Evolutionary conservation across 2,113 vertebrate genomes (phyloP).

Genomic region (Melospiza georgiana): DNA sequence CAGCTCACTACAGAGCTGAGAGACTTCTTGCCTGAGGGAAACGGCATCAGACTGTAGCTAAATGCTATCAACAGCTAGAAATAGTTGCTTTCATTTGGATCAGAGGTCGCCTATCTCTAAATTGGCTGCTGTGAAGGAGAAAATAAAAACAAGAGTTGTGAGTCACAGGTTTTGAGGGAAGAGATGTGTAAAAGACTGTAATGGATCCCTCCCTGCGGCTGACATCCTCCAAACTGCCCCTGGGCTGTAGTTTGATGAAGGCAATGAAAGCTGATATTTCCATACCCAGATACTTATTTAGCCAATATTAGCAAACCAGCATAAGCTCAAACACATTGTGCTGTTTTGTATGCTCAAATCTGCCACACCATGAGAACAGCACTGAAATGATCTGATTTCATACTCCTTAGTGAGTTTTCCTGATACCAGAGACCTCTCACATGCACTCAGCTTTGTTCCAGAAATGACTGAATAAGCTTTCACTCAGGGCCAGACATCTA

Average conservation of each 20-base stretch:
- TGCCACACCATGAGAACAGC: neutral
- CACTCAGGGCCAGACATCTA: neutral
- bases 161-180: constrained; percentile 32
- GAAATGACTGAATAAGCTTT: neutral
- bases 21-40: constrained; percentile 1
- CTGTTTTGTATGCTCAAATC: neutral
- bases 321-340: neutral
- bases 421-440: neutral
- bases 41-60: neutral
- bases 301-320: neutral
- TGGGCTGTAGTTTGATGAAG: neutral
- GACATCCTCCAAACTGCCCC: neutral
- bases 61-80: constrained; percentile 4
- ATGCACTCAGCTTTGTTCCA: neutral
- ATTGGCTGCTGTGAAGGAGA: neutral
- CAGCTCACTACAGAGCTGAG: neutral
- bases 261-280: neutral
- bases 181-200: neutral
- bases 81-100: constrained; percentile 32
- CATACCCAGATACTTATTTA: neutral
- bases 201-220: neutral
- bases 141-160: constrained; percentile 42
- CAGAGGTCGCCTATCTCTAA: constrained; percentile 41
- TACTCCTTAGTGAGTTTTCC: neutral
- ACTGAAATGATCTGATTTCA: neutral